Base-by-base conservation (phyloP, 2,797 vertebrate genomes). In the Spea hammondii region DNA sequence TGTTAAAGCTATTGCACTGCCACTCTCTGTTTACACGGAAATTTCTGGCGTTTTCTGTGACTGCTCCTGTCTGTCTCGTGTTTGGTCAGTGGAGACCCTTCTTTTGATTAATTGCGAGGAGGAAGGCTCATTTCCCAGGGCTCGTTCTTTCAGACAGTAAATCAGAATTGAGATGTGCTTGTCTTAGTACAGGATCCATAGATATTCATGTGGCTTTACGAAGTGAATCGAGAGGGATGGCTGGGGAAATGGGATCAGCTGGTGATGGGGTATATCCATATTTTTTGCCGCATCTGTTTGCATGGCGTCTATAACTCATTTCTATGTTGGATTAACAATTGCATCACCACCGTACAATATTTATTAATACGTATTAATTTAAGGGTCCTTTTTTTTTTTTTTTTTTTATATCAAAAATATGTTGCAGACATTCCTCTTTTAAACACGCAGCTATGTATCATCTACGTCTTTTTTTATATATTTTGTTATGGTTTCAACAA, bases 191-290 rank as follows among this genome's bases (percentile, higher is more conserved):
- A 49, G 65, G n/a, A 48, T 78, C 79, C 70, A 59, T 78, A 71
- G 66, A 78, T 83, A 45, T 85, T 81, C 68, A 65, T 48, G 83
- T 48, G 11, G 64, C 82, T 84, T 32, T 83, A 79, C 82, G 82
- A n/a, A 72, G 7, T 79, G 84, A 89, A 90, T 83, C 76, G 4
- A 79, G 66, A 71, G 84, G 89, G 86, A 85, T 72, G 77, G 85
- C 91, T 88, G 91, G 93, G 90, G 94, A 92, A 90, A 92, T 92
- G 86, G 94, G 94, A 93, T 91, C 92, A 93, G 92, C 92, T 95
- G 94, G 94, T 94, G 88, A 93, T 91, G 92, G 90, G 94, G 94
- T 95, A 90, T 88, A 86, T 92, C 91, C 89, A 85, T 90, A 32
- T 32, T 32, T 32, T 71, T 87, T 57, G 55, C 83, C 86, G 73